Evolutionary conservation across 2,888 invertebrate species (phyloP), one percentile per base, ranked within the genome.

Genomic region (Scrobipalpa atriplicella): DNA sequence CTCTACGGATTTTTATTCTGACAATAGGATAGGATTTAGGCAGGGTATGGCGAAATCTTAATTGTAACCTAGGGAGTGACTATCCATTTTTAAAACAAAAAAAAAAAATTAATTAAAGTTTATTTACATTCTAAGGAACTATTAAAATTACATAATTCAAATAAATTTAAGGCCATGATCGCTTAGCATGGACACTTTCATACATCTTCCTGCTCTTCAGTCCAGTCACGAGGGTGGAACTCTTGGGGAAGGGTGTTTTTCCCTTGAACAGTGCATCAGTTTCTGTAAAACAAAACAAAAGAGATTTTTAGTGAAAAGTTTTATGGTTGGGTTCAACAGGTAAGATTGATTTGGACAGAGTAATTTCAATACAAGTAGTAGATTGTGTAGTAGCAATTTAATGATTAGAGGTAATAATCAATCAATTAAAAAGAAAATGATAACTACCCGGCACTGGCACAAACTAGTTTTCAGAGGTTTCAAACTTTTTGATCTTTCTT

Each of bases 161-260:
- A 43, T 68, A 67, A 67, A 13, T 68, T 83, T 85, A 95, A 10
- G 94, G 95, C 94, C 94, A 95, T 0, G 94, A 93, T 70, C 92
- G 89, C 75, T 95, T 95, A 11, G 95, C 95, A 68, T 85, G 85
- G 79, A 95, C 94, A 0, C 96, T 96, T 71, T 93, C 94, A 84
- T 98, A 98, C 85, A 97, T 98, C 78, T 95, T 95, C 73, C 95
- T 96, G 73, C 96, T 94, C 81, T 96, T 97, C 2, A 98, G 83
- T 39, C 98, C 97, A 0, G 97, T 95, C 0, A 98, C 97, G 66
- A 97, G 87, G 0, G 97, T 97, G 1, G 97, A 97, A 78, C 96
- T 95, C 78, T 95, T 95, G 0, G 98, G 98, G 83, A 96, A 99
- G 0, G 97, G 98, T 36, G 97, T 95, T 73, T 95, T 84, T 9